Percentiles rank a stretch among this genome's conserved stretches.
These are phyloP conservation scores for Lepus townsendii DNA, from an alignment of 2,797 vertebrate species.

Conservation along the genomic window DNA sequence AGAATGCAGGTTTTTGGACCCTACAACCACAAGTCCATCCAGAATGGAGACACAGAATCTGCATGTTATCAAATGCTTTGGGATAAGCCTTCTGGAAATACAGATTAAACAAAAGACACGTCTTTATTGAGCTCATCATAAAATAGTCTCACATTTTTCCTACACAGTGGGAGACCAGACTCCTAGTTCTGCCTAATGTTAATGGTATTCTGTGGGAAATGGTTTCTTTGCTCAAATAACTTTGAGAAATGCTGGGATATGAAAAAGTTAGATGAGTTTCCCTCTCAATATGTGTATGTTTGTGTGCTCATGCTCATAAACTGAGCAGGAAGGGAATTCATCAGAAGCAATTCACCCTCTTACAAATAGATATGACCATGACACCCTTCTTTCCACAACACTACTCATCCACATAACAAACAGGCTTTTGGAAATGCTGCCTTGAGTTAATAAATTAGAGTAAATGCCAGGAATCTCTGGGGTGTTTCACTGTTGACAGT, in stretches of 20 bases:
- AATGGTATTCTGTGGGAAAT: neutral
- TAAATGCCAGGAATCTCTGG: neutral
- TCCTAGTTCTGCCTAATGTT: neutral
- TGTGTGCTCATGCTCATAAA: neutral
- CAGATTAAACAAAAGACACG: slow-evolving; percentile 42
- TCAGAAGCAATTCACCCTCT: neutral
- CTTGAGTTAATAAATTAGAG: neutral
- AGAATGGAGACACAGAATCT: neutral
- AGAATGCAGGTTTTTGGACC: neutral
- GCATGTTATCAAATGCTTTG: neutral
- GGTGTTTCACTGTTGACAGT: neutral
- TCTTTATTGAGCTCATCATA: slow-evolving; percentile 23
- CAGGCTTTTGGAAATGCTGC: neutral
- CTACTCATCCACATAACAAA: neutral
- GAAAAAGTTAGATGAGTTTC: neutral
- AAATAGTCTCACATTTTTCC: neutral
- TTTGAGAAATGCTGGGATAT: slow-evolving; percentile 27
- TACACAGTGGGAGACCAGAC: neutral
- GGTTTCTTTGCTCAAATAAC: slow-evolving; percentile 21
- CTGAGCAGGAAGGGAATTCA: neutral
- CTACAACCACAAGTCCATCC: neutral
- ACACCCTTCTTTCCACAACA: neutral
- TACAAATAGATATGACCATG: neutral
- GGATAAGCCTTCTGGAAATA: slow-evolving; percentile 23
- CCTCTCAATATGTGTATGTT: neutral